phyloP scores from a whole-genome alignment of 2,888 invertebrate species.

The Laspeyria flexula region DNA sequence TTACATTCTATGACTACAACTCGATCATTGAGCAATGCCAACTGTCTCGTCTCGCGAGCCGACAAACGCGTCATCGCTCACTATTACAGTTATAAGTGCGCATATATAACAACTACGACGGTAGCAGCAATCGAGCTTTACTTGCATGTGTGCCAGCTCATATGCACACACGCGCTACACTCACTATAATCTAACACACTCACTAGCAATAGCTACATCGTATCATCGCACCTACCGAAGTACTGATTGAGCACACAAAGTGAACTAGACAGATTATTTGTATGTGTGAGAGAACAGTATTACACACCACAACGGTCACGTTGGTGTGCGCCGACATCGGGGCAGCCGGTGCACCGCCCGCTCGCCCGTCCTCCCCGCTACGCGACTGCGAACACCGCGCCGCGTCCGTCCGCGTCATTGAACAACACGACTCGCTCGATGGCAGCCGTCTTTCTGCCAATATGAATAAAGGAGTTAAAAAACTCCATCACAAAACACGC shows the following conservation, averaged over 20 bases:
- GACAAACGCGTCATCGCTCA: constrained; percentile 84
- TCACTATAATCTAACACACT: constrained; percentile 66
- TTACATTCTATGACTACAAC: constrained; percentile 77
- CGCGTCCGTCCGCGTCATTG: constrained; percentile 82
- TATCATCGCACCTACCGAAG: constrained; percentile 66
- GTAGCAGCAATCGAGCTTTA: constrained; percentile 78
- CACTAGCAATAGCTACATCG: constrained; percentile 55
- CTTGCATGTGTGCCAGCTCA: constrained; percentile 70
- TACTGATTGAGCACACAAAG: constrained; percentile 75
- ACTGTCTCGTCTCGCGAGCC: constrained; percentile 84
- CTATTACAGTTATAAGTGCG: constrained; percentile 82
- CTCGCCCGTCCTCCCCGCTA: constrained; percentile 79
- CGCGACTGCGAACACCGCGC: constrained; percentile 82
- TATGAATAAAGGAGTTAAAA: constrained; percentile 81
- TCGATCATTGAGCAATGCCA: constrained; percentile 85
- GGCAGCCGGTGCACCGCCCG: constrained; percentile 83
- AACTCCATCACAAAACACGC: constrained; percentile 81
- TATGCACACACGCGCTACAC: constrained; percentile 66
- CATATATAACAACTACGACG: constrained; percentile 74
- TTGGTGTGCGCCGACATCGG: constrained; percentile 80
- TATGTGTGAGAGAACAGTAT: constrained; percentile 62
- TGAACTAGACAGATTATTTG: constrained; percentile 76
- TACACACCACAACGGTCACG: constrained; percentile 58
- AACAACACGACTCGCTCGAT: constrained; percentile 85
- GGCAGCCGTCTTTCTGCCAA: constrained; percentile 84